Conservation (phyloP, 2,797 vertebrate genomes). For the Threskiornis aethiopicus region DNA sequence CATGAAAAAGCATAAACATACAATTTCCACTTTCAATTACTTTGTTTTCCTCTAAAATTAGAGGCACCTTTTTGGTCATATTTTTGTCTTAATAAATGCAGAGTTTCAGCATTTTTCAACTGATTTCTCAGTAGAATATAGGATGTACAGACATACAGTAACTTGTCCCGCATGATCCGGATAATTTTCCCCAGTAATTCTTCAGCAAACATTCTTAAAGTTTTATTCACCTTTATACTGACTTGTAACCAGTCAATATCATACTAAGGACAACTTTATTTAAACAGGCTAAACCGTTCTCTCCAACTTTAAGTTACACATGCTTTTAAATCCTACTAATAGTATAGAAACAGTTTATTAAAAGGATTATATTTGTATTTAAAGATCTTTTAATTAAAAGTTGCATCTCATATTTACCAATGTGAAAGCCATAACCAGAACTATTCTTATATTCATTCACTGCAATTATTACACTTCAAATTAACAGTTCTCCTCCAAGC, state of each 20-base stretch:
- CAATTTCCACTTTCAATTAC: not conserved
- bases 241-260: not conserved
- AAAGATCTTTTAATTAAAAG: not conserved
- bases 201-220: not conserved
- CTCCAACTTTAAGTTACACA: not conserved
- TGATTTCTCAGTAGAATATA: not conserved
- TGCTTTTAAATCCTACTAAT: not conserved
- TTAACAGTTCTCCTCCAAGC: not conserved
- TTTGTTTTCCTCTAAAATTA: not conserved
- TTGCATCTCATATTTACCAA: not conserved
- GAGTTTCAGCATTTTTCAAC: not conserved
- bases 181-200: not conserved
- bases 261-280: not conserved
- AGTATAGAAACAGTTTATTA: not conserved
- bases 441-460: not conserved
- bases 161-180: not conserved
- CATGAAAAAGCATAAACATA: not conserved
- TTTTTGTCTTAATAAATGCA: not conserved
- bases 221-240: not conserved
- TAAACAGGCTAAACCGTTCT: not conserved
- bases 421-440: not conserved
- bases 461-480: not conserved
- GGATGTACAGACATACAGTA: not conserved
- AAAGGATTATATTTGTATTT: not conserved
- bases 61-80: rapidly evolving